Base-by-base conservation (phyloP, 2,888 invertebrate genomes). In the Colostygia pectinataria region DNA sequence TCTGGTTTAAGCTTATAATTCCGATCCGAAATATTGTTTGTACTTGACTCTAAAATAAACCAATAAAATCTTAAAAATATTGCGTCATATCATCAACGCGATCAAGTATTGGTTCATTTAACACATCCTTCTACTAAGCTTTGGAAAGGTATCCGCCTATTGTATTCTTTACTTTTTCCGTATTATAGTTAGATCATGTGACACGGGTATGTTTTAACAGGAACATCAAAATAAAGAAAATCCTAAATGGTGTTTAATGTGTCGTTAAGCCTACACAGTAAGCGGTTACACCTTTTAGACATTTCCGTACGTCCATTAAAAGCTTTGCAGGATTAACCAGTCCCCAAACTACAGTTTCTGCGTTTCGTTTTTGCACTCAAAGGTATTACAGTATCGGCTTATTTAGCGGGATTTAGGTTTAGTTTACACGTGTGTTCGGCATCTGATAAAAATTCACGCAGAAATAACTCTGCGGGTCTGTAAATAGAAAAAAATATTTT, bases 261-360 rank as follows among this genome's bases (percentile, higher is more conserved):
- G 53, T 45, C 43, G 39, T 51, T 63, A 58, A 65, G 57, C 54
- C 59, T 63, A 55, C 58, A 51, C 59, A 49, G 48, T 47, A 65
- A 66, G 65, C 48, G 68, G 62, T 73, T 66, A 72, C 71, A 80
- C 77, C 78, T 80, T 82, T 81, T 72, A 77, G 69, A 71, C 74
- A 71, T 73, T 75, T 70, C 61, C 72, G 66, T 69, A 74, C 74
- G 76, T 82, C 85, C 85, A 85, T 85, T 85, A 84, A 80, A 74
- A 78, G 84, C 79, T 85, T 83, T 74, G 65, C 52, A 56, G 74
- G 80, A 79, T 83, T 80, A 77, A 62, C 66, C 66, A 73, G 71
- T 73, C 68, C 66, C 60, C 59, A 60, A 71, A 61, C 66, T 60
- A 68, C 56, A 40, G 52, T 55, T 57, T 65, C 57, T 66, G 54